Evolutionary conservation across 2,113 vertebrate species (phyloP).

Genomic region (Macheiramphus alcinus): DNA sequence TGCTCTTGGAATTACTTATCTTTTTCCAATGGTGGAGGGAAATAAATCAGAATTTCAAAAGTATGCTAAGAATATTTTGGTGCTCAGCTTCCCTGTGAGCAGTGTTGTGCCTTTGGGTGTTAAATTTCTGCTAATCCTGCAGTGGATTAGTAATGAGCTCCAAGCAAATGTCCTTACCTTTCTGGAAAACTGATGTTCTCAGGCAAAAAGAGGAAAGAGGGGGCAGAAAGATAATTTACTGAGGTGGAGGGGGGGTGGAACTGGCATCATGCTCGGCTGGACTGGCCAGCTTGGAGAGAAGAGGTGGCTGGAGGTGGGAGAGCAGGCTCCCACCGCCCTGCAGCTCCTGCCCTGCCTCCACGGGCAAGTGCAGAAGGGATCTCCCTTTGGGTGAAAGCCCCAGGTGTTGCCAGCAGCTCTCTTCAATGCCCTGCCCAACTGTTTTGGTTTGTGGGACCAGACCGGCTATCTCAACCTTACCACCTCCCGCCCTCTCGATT

Average conservation of each 20-base stretch:
- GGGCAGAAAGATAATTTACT: background rate
- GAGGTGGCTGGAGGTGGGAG: background rate
- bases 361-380: accelerated
- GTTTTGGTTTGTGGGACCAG: background rate
- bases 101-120: background rate
- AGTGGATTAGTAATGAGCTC: background rate
- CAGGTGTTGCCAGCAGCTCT: background rate
- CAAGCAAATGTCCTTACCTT: background rate
- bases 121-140: background rate
- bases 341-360: background rate
- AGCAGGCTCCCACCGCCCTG: background rate
- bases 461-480: background rate
- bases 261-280: background rate
- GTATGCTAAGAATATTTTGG: background rate
- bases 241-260: background rate
- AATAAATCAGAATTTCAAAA: background rate
- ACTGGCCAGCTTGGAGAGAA: background rate
- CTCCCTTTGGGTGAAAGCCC: background rate
- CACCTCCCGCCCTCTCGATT: accelerated
- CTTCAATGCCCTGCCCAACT: background rate
- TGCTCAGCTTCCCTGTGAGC: background rate
- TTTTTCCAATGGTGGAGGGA: background rate
- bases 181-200: background rate
- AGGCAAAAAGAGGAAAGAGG: background rate
- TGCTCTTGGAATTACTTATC: background rate